Evolutionary conservation across 2,888 invertebrate species (phyloP).

Genomic region (Hedychridium roseum): DNA sequence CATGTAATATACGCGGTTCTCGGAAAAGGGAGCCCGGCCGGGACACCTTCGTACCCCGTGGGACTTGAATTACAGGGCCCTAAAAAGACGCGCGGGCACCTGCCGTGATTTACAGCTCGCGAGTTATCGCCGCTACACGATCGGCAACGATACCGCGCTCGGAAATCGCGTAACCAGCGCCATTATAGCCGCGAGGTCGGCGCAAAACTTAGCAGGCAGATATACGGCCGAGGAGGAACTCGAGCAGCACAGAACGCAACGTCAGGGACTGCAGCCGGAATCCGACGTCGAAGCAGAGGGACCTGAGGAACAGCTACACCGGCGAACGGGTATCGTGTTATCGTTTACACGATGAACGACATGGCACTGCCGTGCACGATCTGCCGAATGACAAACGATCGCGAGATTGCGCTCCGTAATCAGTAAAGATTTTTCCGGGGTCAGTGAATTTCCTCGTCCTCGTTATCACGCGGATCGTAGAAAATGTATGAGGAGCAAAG

Average conservation of each 20-base stretch:
- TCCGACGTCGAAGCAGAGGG: too few relatives aligned
- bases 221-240: conserved; percentile 37
- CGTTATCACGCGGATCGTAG: too few relatives aligned
- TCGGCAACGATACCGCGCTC: conserved; percentile 34
- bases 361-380: too few relatives aligned
- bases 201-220: conserved; percentile 31
- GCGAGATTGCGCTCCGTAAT: too few relatives aligned
- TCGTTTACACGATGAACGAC: too few relatives aligned
- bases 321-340: too few relatives aligned
- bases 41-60: conserved; percentile 31
- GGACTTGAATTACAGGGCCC: conserved; percentile 39
- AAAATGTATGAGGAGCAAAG: too few relatives aligned
- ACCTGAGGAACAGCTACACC: too few relatives aligned
- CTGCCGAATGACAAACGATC: too few relatives aligned
- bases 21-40: conserved; percentile 7
- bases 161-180: conserved; percentile 17
- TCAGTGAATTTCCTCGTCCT: too few relatives aligned
- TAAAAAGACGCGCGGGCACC: conserved; percentile 38
- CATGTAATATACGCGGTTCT: conserved; percentile 29
- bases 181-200: conserved; percentile 33
- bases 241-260: conserved; percentile 20
- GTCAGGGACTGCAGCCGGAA: too few relatives aligned
- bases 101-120: conserved; percentile 46
- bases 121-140: conserved; percentile 44
- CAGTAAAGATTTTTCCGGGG: too few relatives aligned